Percentiles rank a stretch among this genome's conserved stretches.
These are phyloP conservation scores for human (Homo sapiens) DNA, from an alignment of 2,113 vertebrate genomes.

Conservation along the genomic window GRCh38 chr6:67895501-67896000, in stretches of 20 bases:
- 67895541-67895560: background rate
- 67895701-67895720: background rate
- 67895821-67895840: background rate
- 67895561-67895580: background rate
- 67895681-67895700: background rate
- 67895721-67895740: background rate
- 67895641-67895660: background rate
- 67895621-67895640: background rate
- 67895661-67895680: background rate
- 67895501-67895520: background rate
- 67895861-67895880: background rate
- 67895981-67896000: background rate
- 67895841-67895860: background rate
- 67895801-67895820: background rate
- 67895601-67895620: background rate
- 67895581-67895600: background rate
- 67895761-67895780: background rate
- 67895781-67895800: background rate
- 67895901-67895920: background rate
- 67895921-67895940: background rate
- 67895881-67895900: background rate
- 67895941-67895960: background rate
- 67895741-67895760: background rate
- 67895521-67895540: background rate
- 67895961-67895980: background rate